A percentile compares a stretch with the other conserved stretches of the same genome.
phyloP scores from a whole-genome alignment of 2,888 invertebrate genomes.

The Tenthredo distinguenda region DNA sequence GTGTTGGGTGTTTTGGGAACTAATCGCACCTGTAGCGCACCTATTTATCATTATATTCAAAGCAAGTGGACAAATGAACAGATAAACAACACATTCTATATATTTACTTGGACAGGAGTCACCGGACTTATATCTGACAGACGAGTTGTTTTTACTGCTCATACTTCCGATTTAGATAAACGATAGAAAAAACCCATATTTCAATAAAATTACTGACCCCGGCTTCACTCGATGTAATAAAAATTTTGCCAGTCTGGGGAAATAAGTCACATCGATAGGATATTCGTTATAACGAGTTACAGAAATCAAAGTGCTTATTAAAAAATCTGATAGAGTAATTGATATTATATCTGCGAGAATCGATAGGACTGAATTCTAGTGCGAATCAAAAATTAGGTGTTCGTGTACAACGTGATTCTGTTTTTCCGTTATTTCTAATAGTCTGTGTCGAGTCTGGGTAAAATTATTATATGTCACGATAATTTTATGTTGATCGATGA shows the following conservation, averaged over 20 bases:
- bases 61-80: background rate
- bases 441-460: no score
- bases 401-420: background rate
- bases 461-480: no score
- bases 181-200: background rate
- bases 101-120: background rate
- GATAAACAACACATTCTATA: background rate
- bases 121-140: background rate
- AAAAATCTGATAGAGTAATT: background rate
- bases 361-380: background rate
- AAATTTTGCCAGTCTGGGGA: background rate
- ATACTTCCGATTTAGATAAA: background rate
- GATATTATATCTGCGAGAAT: background rate
- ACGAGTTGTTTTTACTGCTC: background rate
- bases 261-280: background rate
- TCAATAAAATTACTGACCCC: background rate
- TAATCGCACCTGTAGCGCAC: background rate
- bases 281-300: background rate
- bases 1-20: background rate
- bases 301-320: background rate
- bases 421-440: background rate
- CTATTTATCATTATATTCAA: background rate
- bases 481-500: background rate
- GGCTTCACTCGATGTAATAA: background rate
- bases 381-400: background rate